Evolutionary conservation across 2,797 vertebrate species (phyloP).

Genomic region (Amphiprion clarkii): DNA sequence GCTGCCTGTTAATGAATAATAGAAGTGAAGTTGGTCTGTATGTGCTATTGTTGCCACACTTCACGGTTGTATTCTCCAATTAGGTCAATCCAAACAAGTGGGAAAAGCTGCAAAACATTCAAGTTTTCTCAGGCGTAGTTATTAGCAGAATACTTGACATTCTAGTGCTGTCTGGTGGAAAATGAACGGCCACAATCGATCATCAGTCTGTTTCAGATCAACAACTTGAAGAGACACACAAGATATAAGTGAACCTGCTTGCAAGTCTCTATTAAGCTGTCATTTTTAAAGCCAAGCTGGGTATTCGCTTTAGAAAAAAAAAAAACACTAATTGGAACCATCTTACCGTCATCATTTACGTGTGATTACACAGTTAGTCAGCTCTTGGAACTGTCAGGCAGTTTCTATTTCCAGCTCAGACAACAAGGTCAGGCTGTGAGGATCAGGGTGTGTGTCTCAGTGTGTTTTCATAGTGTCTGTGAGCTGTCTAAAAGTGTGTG

Average conservation of each 20-base stretch:
- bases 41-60: neutral
- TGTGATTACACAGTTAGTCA: neutral
- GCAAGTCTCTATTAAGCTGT: neutral
- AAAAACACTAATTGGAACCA: constrained; percentile 4
- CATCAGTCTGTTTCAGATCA: constrained; percentile 2
- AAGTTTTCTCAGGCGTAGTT: neutral
- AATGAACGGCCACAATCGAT: no score
- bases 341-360: neutral
- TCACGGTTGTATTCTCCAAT: neutral
- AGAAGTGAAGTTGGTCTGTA: neutral
- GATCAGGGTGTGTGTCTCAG: no score
- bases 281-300: neutral
- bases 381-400: constrained; percentile 1
- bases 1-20: constrained; percentile 10
- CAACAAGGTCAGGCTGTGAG: neutral
- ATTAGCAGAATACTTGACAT: neutral
- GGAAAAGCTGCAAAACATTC: neutral
- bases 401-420: constrained; percentile 5
- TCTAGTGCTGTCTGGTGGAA: neutral
- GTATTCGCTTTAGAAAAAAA: neutral
- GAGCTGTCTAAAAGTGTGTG: neutral
- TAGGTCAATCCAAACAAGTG: neutral
- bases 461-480: neutral
- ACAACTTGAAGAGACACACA: neutral
- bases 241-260: neutral